Conservation (phyloP, 2,888 invertebrate species). For the Malacosoma neustria region DNA sequence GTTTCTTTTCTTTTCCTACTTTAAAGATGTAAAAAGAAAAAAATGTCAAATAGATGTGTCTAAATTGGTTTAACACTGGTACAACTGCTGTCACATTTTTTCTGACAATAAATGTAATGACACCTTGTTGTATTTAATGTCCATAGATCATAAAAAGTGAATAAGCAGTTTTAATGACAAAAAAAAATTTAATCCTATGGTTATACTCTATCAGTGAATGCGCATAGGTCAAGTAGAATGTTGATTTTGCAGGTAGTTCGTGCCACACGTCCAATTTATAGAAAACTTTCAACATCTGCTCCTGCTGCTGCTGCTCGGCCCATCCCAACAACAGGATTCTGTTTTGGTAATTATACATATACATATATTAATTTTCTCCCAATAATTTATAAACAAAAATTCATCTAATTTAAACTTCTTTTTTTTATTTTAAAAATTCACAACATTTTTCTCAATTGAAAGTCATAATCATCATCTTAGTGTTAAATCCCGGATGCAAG, state of each 20-base stretch:
- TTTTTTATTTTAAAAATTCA: too few species aligned
- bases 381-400: too few species aligned
- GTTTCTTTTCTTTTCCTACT: too few species aligned
- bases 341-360: slow-evolving; percentile 41
- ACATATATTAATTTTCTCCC: not conserved
- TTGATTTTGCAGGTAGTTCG: slow-evolving; percentile 37
- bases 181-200: not conserved
- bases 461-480: too few species aligned
- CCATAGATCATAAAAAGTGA: not conserved
- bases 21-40: too few species aligned
- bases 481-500: too few species aligned
- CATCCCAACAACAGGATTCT: slow-evolving; percentile 50
- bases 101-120: too few species aligned
- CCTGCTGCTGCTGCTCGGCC: slow-evolving; percentile 41
- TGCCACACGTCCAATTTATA: slow-evolving; percentile 45
- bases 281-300: slow-evolving; percentile 46
- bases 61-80: too few species aligned
- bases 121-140: slow-evolving; percentile 10
- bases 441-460: too few species aligned
- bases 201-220: not conserved
- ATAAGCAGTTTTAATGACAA: not conserved
- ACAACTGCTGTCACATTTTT: too few species aligned
- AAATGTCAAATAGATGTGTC: too few species aligned
- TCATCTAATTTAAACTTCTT: too few species aligned
- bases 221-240: not conserved